phyloP scores from a whole-genome alignment of 2,113 vertebrate genomes.

The Dissostichus mawsoni region DNA sequence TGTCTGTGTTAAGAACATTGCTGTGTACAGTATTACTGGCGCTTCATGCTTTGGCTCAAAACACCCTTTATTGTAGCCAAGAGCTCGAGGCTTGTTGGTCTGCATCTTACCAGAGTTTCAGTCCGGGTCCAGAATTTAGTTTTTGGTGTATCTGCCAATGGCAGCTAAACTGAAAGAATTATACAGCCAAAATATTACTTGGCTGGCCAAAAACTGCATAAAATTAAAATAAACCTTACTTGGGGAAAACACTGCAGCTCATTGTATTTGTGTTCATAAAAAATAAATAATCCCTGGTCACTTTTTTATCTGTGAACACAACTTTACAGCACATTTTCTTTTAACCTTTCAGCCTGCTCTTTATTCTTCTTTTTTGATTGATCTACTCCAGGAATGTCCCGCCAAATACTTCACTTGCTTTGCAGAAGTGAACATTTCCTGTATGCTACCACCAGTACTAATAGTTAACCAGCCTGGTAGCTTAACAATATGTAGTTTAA shows the following conservation, averaged over 20 bases:
- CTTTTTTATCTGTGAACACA: not conserved
- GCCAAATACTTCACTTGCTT: not conserved
- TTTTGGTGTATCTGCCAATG: not conserved
- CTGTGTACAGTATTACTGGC: slow-evolving; percentile 7
- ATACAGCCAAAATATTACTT: not conserved
- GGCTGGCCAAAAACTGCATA: not conserved
- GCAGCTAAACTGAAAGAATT: not conserved
- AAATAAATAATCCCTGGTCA: not conserved
- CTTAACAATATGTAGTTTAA: not conserved
- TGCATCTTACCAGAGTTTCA: not conserved
- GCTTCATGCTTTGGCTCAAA: slow-evolving; percentile 6
- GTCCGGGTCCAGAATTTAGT: not conserved
- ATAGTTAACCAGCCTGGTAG: not conserved
- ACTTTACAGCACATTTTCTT: not conserved
- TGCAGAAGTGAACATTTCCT: not conserved
- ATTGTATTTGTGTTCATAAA: not conserved
- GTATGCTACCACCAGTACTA: not conserved
- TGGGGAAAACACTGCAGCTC: not conserved
- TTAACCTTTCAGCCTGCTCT: not conserved
- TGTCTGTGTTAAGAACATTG: not conserved
- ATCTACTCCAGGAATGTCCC: not conserved
- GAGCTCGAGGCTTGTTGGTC: not conserved
- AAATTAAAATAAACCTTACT: not conserved
- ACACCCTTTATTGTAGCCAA: not conserved
- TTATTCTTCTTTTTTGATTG: not conserved